Evolutionary conservation across 2,888 invertebrate species (phyloP).

Genomic region (Polydrusus pterygomalis): DNA sequence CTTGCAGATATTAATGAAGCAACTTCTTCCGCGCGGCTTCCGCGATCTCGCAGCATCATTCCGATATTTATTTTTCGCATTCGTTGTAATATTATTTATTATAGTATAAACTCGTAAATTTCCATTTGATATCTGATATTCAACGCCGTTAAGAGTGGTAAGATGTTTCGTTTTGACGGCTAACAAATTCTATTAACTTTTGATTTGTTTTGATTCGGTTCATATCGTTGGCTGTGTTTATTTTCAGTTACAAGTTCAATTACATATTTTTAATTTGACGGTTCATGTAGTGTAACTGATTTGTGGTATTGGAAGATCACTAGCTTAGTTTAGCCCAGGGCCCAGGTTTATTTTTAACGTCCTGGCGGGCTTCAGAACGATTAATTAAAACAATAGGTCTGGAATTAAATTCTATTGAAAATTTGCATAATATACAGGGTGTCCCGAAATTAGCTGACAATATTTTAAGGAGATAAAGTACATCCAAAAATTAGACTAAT

Average conservation of each 20-base stretch:
- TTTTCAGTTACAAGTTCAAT: constrained; percentile 6
- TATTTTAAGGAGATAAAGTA: too few relatives aligned
- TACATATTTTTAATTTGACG: constrained; percentile 16
- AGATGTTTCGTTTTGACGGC: constrained; percentile 35
- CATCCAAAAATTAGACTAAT: too few relatives aligned
- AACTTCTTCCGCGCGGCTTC: constrained; percentile 4
- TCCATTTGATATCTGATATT: constrained; percentile 34
- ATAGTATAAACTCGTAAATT: constrained; percentile 16
- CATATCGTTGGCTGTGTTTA: constrained; percentile 9
- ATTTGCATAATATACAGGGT: too few relatives aligned
- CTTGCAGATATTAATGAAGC: constrained; percentile 1
- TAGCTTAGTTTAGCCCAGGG: not conserved
- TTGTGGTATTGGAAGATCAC: not conserved
- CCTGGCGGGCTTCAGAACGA: too few relatives aligned
- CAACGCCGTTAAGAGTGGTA: constrained; percentile 31
- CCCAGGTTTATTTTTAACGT: not conserved
- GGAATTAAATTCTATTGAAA: too few relatives aligned
- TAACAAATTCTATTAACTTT: constrained; percentile 35
- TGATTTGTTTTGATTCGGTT: constrained; percentile 24
- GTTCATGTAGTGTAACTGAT: not conserved
- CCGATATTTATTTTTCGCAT: constrained; percentile 21
- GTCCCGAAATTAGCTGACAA: too few relatives aligned
- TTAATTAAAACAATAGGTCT: too few relatives aligned
- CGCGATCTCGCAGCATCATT: constrained; percentile 28
- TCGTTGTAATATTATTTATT: constrained; percentile 43